Evolutionary conservation across 1,140 invertebrate species (phyloP), one percentile per base, ranked within the genome.

Genomic region (Choristoneura fumiferana): DNA sequence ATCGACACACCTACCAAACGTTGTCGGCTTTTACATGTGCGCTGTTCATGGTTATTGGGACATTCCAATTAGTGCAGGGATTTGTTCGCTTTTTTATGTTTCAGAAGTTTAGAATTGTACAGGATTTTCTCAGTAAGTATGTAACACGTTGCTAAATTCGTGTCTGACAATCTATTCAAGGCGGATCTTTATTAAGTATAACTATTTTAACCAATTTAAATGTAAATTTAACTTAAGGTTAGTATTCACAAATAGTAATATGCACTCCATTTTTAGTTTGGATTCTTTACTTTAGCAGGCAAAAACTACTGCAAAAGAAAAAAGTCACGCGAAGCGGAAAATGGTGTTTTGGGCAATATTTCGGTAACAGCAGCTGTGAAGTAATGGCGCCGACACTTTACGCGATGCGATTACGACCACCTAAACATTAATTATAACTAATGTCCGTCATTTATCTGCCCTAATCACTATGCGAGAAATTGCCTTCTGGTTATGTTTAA

Each of bases 341-440:
- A 78, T 69, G 73, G 67, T 75, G 69, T 70, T 71, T 64, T 69
- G 73, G 70, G 81, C 80, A 87, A 87, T 87, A 87, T 84, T 77
- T 80, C 76, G 63, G 71, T 75, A 78, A 76, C 84, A 77, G 78
- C 84, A 82, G 84, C 81, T 86, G 82, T 71, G 72, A 69, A 74
- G 81, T 86, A 82, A 88, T 88, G 81, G 83, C 84, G 84, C 75
- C 78, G 79, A 83, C 83, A 85, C 78, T 88, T 87, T 83, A 75
- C 81, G 79, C 81, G 81, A 84, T 86, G 75, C 77, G 80, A 87
- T 87, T 87, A 87, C 84, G 84, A 80, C 80, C 84, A 76, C 62
- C 62, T 57, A 68, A 67, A 71, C 69, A 65, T 58, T 58, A 38
- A 58, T 58, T 58, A 58, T 39, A 45, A 14, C 5, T 58, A 58